Conservation (phyloP, 2,797 vertebrate genomes). For the Mastacembelus armatus region DNA sequence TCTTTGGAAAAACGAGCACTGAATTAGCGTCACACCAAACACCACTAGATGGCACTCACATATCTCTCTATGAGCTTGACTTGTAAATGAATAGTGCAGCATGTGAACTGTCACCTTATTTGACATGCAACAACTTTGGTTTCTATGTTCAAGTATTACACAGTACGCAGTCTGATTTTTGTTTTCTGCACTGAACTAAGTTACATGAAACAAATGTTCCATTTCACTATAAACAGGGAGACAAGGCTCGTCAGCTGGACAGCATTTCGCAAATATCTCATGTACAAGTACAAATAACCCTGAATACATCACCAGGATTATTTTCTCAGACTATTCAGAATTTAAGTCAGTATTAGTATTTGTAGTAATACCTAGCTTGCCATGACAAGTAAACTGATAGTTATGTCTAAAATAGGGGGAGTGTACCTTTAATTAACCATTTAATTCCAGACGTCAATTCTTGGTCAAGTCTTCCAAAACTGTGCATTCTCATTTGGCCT, state of each 20-base stretch:
- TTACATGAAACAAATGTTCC: not conserved
- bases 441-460: too few relatives aligned
- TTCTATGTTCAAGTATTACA: not conserved
- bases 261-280: not conserved
- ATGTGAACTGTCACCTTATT: not conserved
- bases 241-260: not conserved
- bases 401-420: too few relatives aligned
- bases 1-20: not conserved
- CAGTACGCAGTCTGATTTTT: not conserved
- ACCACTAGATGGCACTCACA: conserved; percentile 63
- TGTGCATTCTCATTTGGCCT: not conserved
- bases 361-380: too few relatives aligned
- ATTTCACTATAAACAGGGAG: not conserved
- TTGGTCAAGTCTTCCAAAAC: too few relatives aligned
- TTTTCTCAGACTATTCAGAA: not conserved
- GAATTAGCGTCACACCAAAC: not conserved
- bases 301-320: not conserved
- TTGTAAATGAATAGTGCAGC: not conserved
- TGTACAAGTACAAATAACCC: not conserved
- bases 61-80: not conserved
- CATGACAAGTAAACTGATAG: not conserved
- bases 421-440: too few relatives aligned
- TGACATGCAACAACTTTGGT: not conserved
- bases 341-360: too few relatives aligned
- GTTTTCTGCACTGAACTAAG: not conserved